phyloP scores from a whole-genome alignment of 2,888 invertebrate genomes.

The Blastobasis lacticolella region DNA sequence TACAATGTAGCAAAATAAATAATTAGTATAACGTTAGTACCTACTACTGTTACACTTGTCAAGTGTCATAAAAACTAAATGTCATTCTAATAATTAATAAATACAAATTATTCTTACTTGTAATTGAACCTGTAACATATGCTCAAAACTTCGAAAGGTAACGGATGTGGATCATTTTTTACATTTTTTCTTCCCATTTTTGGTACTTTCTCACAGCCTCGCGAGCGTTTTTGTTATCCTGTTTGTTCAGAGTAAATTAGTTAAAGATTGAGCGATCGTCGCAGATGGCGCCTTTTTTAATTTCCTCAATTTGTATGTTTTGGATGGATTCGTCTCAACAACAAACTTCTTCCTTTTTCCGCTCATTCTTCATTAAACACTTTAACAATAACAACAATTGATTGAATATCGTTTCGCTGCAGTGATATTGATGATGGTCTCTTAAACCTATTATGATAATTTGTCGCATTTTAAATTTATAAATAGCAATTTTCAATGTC shows the following conservation, averaged over 20 bases:
- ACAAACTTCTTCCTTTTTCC: too few relatives aligned
- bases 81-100: too few relatives aligned
- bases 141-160: conserved; percentile 27
- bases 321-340: conserved; percentile 1
- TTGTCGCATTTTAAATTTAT: too few relatives aligned
- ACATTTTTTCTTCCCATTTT: conserved; percentile 13
- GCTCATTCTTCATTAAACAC: too few relatives aligned
- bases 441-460: too few relatives aligned
- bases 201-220: conserved; percentile 42
- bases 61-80: too few relatives aligned
- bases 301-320: conserved; percentile 39
- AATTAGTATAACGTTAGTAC: too few relatives aligned
- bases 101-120: background rate
- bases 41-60: too few relatives aligned
- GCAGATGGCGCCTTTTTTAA: conserved; percentile 53
- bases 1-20: too few relatives aligned
- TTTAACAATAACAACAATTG: background rate
- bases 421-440: too few relatives aligned
- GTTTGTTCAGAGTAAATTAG: conserved; percentile 48
- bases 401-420: background rate
- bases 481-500: too few relatives aligned
- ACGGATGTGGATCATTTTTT: conserved; percentile 39
- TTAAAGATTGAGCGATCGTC: conserved; percentile 32
- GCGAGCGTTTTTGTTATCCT: conserved; percentile 45
- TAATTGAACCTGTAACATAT: conserved; percentile 35